Base-by-base conservation (phyloP, 2,797 vertebrate species). In the Macrochelys suwanniensis region DNA sequence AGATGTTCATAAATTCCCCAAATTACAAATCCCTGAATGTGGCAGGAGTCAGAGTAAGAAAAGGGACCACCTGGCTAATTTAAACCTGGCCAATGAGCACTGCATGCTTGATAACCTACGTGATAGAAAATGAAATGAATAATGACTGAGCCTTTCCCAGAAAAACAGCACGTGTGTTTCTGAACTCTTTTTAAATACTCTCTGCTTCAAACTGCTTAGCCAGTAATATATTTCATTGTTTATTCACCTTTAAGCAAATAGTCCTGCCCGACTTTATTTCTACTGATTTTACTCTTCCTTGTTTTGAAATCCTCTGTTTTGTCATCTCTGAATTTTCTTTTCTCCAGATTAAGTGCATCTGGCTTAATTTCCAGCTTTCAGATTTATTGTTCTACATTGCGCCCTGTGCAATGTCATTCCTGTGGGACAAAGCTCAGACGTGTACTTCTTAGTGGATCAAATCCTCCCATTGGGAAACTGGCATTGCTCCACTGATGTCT, bases 81-180 rank as follows among this genome's bases (percentile, higher is more conserved):
- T 50, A 11, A 3, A 47, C 26, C 12, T 45, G 16, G 26, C 37
- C 42, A 57, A 21, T 80, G 19, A 68, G 8, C 7, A 6, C 11
- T 0, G 0, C 3, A 6, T 74, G 49, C 6, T 5, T 54, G 45
- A 28, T 11, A 45, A 71, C 16, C 3, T 0, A 23, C 5, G 10
- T 54, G 23, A 6, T 74, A 42, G 37, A 42, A 25, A 45, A 42
- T 74, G 26, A 77, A 47, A 77, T 77, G 84, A 31, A 17, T 56
- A 80, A 23, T 42, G 79, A 16, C 45, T 15, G 33, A 1, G n/a
- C 51, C 90, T 88, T 78, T 89, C 33, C 2, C 37, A 3, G 28
- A 6, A 49, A 76, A 86, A 90, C 84, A 53, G 12, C 7, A 12
- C 0, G 10, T 10, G 76, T 1, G 76, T 1, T 76, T 86, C 85